Conservation (phyloP, 2,113 vertebrate genomes). For the Leptodactylus fuscus region DNA sequence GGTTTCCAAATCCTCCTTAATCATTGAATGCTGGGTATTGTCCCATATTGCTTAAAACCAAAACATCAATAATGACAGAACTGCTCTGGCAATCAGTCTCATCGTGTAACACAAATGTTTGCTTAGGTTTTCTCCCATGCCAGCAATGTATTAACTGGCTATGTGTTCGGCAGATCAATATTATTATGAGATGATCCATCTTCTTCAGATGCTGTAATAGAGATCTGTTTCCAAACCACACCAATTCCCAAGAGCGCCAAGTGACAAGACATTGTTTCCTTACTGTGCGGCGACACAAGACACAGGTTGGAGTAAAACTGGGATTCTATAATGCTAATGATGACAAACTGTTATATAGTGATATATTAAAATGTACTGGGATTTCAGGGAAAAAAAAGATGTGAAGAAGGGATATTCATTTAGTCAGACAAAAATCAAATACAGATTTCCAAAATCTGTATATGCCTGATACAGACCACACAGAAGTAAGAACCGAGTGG, state of each 20-base stretch:
- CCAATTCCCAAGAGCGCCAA: background rate
- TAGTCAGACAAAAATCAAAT: too few species aligned
- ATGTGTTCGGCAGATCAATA: conserved; percentile 44
- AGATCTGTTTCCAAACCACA: conserved; percentile 19
- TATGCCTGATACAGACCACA: too few species aligned
- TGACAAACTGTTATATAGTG: background rate
- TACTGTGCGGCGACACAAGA: too few species aligned
- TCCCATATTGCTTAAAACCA: conserved; percentile 39
- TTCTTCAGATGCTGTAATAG: conserved; percentile 44
- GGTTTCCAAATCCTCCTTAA: conserved; percentile 4
- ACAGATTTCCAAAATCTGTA: too few species aligned
- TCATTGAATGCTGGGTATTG: conserved; percentile 31
- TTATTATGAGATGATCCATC: conserved; percentile 52
- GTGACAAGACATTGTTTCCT: background rate
- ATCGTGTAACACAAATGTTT: conserved; percentile 48
- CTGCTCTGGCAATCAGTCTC: conserved; percentile 38
- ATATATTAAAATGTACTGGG: background rate
- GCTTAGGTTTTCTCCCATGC: conserved; percentile 47
- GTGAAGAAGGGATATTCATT: too few species aligned
- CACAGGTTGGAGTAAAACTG: background rate
- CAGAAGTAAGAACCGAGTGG: too few species aligned
- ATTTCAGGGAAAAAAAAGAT: too few species aligned
- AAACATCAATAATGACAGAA: conserved; percentile 52
- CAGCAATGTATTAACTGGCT: conserved; percentile 54
- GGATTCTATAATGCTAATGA: background rate